phyloP scores from a whole-genome alignment of 2,113 vertebrate species.

The Gallinago undulata region DNA sequence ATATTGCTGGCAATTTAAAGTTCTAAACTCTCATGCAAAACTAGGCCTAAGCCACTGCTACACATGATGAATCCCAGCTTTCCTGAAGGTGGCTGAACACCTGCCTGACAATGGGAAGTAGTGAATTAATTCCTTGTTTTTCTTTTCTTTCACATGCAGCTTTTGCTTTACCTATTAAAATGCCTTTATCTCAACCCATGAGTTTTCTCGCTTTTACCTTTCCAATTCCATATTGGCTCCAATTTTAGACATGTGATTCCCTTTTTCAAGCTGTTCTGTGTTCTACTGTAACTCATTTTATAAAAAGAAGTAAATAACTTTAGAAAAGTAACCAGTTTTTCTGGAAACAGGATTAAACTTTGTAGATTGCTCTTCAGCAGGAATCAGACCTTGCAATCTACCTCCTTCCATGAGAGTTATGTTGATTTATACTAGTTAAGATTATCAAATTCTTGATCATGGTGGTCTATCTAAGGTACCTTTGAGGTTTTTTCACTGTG shows the following conservation, averaged over 20 bases:
- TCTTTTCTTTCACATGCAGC: rapidly evolving
- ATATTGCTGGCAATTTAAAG: background rate
- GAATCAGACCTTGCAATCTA: background rate
- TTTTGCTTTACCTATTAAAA: background rate
- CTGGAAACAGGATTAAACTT: background rate
- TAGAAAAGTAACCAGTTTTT: background rate
- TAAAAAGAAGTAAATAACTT: background rate
- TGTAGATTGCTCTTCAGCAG: background rate
- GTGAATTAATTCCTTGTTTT: background rate
- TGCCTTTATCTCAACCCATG: background rate
- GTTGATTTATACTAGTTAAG: background rate
- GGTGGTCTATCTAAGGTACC: background rate
- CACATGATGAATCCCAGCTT: rapidly evolving
- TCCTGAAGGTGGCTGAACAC: background rate
- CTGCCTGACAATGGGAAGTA: background rate
- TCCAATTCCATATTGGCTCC: background rate
- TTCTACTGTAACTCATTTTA: background rate
- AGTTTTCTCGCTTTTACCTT: background rate
- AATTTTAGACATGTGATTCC: background rate
- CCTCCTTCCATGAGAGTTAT: background rate
- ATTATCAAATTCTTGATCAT: background rate
- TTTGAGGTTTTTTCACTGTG: background rate
- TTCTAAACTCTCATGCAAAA: background rate
- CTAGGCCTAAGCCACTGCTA: rapidly evolving
- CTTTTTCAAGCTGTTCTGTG: background rate